Evolutionary conservation across 2,888 invertebrate genomes (phyloP), one percentile per base, ranked within the genome.

Genomic region (Exephanes ischioxanthus): DNA sequence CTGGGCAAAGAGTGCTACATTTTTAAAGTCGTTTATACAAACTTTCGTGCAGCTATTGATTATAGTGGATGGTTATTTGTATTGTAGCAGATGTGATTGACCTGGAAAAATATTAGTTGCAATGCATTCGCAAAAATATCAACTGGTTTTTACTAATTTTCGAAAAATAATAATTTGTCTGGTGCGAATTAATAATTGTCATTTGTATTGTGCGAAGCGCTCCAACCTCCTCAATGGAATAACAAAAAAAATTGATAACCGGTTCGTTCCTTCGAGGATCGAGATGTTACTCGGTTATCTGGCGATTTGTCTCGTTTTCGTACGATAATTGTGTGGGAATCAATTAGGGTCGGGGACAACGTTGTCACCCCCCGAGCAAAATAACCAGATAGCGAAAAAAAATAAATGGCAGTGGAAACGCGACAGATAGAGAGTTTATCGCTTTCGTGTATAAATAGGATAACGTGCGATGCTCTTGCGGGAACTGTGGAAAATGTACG

Each of bases 291-390:
- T 11, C n/a, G 14, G 67, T 14, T 70, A 55, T 78, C 33, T 81
- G 41, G 33, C 19, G 66, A 80, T 71, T 72, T 41, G 66, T 82
- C 58, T 33, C 16, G n/a, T 79, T 81, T 72, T 85, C 37, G 26
- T 79, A 77, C 66, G 48, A 75, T 70, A 66, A 79, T 75, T 76
- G 82, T 77, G 53, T 55, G 55, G 61, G 63, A 41, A 33, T 66
- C 80, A 85, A 85, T 83, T 83, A 85, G 76, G 83, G 85, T 85
- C 83, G 85, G 80, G 80, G 80, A 83, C 85, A 58, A 66, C 61
- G 80, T 16, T 48, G 45, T 48, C 45, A 16, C 72, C 80, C 79
- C 37, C 53, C 84, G 51, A 78, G 85, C 66, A 53, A 37, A 61
- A 82, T 71, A 55, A 61, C 19, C 70, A 81, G 75, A 85, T 75